Evolutionary conservation across 1,140 invertebrate species (phyloP).

Genomic region (Drosophila auraria): DNA sequence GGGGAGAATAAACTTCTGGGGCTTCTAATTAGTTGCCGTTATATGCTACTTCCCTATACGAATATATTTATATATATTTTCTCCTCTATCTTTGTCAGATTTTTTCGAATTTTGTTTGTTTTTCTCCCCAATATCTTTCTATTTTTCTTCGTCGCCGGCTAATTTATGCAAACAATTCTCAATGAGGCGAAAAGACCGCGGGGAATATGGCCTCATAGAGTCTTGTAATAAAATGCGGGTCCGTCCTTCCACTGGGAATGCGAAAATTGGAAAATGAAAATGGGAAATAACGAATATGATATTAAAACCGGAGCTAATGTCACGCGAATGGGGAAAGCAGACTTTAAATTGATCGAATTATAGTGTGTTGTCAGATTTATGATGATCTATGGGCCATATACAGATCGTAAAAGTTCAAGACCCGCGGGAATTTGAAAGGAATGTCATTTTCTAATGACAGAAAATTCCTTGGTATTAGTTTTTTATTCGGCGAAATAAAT

Average conservation of each 20-base stretch:
- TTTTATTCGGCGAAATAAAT: background rate
- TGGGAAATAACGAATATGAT: slow-evolving; percentile 18
- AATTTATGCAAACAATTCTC: slow-evolving; percentile 82
- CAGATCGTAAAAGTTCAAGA: slow-evolving; percentile 39
- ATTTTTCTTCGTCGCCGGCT: slow-evolving; percentile 46
- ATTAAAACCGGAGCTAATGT: slow-evolving; percentile 30
- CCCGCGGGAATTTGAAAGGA: slow-evolving; percentile 6
- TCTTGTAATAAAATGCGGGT: slow-evolving; percentile 29
- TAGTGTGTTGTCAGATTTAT: slow-evolving; percentile 41
- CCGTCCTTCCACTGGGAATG: slow-evolving; percentile 37
- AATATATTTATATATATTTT: slow-evolving; percentile 28
- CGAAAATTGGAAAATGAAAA: slow-evolving; percentile 39
- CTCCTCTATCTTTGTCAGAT: too few relatives aligned
- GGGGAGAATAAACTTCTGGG: slow-evolving; percentile 24
- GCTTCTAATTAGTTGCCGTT: slow-evolving; percentile 72
- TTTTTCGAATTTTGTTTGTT: slow-evolving; percentile 66
- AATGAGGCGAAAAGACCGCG: slow-evolving; percentile 51
- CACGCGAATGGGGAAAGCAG: slow-evolving; percentile 35
- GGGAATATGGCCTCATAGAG: slow-evolving; percentile 22
- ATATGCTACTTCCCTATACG: slow-evolving; percentile 6
- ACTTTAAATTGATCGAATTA: slow-evolving; percentile 25
- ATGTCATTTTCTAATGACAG: slow-evolving; percentile 7
- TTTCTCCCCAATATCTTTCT: slow-evolving; percentile 36
- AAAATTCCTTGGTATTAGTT: slow-evolving; percentile 1
- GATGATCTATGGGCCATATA: slow-evolving; percentile 37